phyloP scores from a whole-genome alignment of 2,888 invertebrate genomes.

The Mycogona germanica region DNA sequence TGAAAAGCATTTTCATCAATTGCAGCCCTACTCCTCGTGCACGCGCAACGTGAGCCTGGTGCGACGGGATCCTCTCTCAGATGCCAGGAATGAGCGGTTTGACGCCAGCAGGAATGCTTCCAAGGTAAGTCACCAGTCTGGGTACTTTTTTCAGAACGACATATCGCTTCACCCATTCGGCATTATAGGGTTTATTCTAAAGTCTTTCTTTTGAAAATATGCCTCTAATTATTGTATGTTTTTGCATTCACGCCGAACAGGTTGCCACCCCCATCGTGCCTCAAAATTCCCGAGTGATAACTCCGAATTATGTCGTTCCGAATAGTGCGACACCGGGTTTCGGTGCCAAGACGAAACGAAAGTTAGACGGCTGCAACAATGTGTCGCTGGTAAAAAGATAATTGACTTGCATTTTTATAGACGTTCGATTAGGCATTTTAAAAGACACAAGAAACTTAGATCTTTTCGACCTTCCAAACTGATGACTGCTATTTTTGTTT shows the following conservation, averaged over 20 bases:
- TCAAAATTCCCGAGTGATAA: neutral
- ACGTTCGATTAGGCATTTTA: neutral
- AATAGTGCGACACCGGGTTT: neutral
- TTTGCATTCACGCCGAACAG: slow-evolving; percentile 17
- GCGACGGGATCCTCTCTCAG: neutral
- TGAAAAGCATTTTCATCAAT: too few relatives aligned
- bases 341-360: neutral
- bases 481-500: neutral
- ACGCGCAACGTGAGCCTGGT: neutral
- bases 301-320: slow-evolving; percentile 9
- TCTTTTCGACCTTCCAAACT: too few relatives aligned
- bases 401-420: neutral
- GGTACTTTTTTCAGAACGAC: too few relatives aligned
- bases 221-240: too few relatives aligned
- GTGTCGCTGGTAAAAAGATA: neutral
- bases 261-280: slow-evolving; percentile 36
- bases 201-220: too few relatives aligned
- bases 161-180: too few relatives aligned
- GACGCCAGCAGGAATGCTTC: too few relatives aligned
- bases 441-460: too few relatives aligned
- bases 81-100: too few relatives aligned
- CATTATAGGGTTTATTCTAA: too few relatives aligned
- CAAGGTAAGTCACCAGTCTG: too few relatives aligned
- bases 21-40: neutral
- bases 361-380: too few relatives aligned